Conservation (phyloP, 1,140 invertebrate genomes). For the Plodia interpunctella region DNA sequence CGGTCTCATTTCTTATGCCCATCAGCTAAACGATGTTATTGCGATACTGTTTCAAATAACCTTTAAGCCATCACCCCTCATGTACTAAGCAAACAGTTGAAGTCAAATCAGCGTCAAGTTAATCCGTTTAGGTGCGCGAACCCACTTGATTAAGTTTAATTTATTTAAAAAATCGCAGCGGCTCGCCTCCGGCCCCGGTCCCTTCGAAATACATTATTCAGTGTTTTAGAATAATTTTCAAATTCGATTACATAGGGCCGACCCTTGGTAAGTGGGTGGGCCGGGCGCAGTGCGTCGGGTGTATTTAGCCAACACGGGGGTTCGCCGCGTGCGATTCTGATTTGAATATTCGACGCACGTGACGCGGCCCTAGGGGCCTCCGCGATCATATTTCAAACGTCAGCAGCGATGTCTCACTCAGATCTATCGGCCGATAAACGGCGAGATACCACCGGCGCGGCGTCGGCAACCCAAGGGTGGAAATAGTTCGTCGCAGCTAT, state of each 20-base stretch:
- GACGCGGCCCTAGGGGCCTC: slow-evolving; percentile 65
- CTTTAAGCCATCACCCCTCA: slow-evolving; percentile 58
- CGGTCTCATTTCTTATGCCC: neutral
- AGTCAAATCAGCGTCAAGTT: slow-evolving; percentile 74
- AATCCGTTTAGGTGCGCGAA: slow-evolving; percentile 75
- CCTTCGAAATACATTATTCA: slow-evolving; percentile 76
- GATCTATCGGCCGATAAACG: slow-evolving; percentile 73
- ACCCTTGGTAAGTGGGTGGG: slow-evolving; percentile 74
- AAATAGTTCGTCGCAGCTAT: slow-evolving; percentile 63
- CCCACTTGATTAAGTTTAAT: slow-evolving; percentile 77
- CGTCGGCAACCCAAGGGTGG: slow-evolving; percentile 47
- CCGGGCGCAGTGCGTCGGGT: slow-evolving; percentile 60
- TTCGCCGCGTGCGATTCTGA: slow-evolving; percentile 69
- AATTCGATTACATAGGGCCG: slow-evolving; percentile 77
- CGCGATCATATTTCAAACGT: slow-evolving; percentile 76
- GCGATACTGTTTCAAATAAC: slow-evolving; percentile 57
- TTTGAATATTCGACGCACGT: slow-evolving; percentile 74
- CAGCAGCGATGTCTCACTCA: slow-evolving; percentile 75
- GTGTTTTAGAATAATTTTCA: slow-evolving; percentile 78
- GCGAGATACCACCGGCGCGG: slow-evolving; percentile 53
- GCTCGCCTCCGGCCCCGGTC: slow-evolving; percentile 9
- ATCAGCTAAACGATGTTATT: slow-evolving; percentile 29
- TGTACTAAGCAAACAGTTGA: slow-evolving; percentile 59
- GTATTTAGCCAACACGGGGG: slow-evolving; percentile 76
- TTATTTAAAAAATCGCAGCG: slow-evolving; percentile 74